Conservation (phyloP, 1,140 invertebrate genomes). For the Macrotrachela quadricornifera region DNA sequence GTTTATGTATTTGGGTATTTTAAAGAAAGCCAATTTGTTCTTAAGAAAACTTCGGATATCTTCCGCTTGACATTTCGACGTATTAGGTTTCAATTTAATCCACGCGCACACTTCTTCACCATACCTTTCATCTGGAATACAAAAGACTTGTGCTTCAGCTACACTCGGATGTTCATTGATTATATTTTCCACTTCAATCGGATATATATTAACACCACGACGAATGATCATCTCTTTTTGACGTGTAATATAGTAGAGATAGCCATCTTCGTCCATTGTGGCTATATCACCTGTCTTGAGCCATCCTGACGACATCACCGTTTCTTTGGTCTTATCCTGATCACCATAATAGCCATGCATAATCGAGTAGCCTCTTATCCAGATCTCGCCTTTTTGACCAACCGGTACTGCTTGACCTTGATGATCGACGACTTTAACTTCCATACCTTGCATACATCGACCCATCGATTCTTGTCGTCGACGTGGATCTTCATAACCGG, state of each 20-base stretch:
- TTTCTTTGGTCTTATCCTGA: slow-evolving; percentile 50
- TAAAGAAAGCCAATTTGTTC: slow-evolving; percentile 52
- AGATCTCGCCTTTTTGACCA: slow-evolving; percentile 56
- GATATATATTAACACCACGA: slow-evolving; percentile 70
- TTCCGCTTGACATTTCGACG: slow-evolving; percentile 32
- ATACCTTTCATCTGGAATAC: slow-evolving; percentile 51
- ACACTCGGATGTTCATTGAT: slow-evolving; percentile 51
- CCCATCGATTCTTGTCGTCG: neutral
- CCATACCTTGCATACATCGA: slow-evolving; percentile 1
- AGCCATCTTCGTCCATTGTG: slow-evolving; percentile 49
- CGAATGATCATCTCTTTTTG: slow-evolving; percentile 72
- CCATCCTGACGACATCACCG: slow-evolving; percentile 41
- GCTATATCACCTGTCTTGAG: slow-evolving; percentile 47
- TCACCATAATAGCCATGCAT: slow-evolving; percentile 76
- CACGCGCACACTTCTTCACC: slow-evolving; percentile 67
- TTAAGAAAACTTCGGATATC: slow-evolving; percentile 46
- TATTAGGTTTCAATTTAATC: slow-evolving; percentile 37
- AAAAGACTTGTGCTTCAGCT: slow-evolving; percentile 49
- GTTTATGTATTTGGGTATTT: slow-evolving; percentile 52
- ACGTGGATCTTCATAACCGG: neutral
- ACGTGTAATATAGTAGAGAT: slow-evolving; percentile 54
- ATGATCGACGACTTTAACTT: slow-evolving; percentile 48
- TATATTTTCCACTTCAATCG: slow-evolving; percentile 63
- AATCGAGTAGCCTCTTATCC: slow-evolving; percentile 50
- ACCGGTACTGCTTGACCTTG: slow-evolving; percentile 47